Percentiles rank a stretch among this genome's conserved stretches.
Conservation (phyloP, 2,888 invertebrate species). For the Plebejus argus region DNA sequence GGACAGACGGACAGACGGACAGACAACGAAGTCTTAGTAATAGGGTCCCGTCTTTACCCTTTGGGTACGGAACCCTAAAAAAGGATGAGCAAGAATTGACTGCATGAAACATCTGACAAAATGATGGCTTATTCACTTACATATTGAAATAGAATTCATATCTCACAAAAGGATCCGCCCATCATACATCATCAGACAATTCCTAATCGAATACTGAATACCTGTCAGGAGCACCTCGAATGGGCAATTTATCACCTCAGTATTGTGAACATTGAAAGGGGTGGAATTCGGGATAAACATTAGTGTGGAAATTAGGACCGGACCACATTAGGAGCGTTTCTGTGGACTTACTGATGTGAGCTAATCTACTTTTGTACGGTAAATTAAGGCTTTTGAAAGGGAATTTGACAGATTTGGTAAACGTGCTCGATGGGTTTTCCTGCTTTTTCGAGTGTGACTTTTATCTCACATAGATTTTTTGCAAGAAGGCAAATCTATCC, state of each 20-base stretch:
- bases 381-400: slow-evolving; percentile 23
- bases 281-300: slow-evolving; percentile 34
- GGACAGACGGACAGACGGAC: too few species aligned
- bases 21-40: too few species aligned
- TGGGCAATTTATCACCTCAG: slow-evolving; percentile 33
- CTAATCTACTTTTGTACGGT: slow-evolving; percentile 24
- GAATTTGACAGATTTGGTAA: neutral
- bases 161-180: slow-evolving; percentile 28
- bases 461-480: neutral
- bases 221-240: slow-evolving; percentile 34
- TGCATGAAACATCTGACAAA: slow-evolving; percentile 20
- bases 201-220: slow-evolving; percentile 35
- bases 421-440: neutral
- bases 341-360: slow-evolving; percentile 27
- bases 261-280: slow-evolving; percentile 35
- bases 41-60: too few species aligned
- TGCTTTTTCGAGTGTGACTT: neutral
- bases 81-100: neutral
- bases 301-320: slow-evolving; percentile 34
- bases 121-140: slow-evolving; percentile 29
- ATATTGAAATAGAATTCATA: slow-evolving; percentile 20
- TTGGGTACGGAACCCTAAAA: too few species aligned
- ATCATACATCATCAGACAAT: slow-evolving; percentile 30
- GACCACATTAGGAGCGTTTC: slow-evolving; percentile 28
- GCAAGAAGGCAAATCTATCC: too few species aligned